A percentile compares a stretch with the other conserved stretches of the same genome.
Conservation (phyloP, 2,797 vertebrate species). For the Lutjanus argentimaculatus region DNA sequence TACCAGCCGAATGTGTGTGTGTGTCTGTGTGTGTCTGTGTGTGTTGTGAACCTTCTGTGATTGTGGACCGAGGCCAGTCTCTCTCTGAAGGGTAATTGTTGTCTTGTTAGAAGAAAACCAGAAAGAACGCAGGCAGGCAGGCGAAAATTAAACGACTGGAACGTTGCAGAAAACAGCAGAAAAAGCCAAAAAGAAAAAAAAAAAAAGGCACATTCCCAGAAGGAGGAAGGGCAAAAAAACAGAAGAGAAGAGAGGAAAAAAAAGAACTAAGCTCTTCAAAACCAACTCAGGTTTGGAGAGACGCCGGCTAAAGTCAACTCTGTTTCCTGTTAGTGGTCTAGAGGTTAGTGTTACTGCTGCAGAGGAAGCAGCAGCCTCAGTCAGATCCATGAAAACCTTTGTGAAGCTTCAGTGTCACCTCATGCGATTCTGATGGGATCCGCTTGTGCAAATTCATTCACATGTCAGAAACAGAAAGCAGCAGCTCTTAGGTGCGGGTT, state of each 20-base stretch:
- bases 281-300: slow-evolving; percentile 56
- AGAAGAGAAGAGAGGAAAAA: background rate
- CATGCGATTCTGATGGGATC: background rate
- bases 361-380: slow-evolving; percentile 22
- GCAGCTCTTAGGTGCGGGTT: background rate
- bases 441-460: background rate
- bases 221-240: slow-evolving; percentile 1
- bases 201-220: slow-evolving; percentile 6
- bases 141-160: slow-evolving; percentile 1
- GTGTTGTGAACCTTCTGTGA: slow-evolving; percentile 10
- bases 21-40: background rate
- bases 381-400: slow-evolving; percentile 17
- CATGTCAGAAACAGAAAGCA: background rate
- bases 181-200: slow-evolving; percentile 3
- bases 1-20: background rate
- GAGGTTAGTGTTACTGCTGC: slow-evolving; percentile 52
- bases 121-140: slow-evolving; percentile 33
- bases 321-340: slow-evolving; percentile 52
- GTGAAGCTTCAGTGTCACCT: slow-evolving; percentile 50
- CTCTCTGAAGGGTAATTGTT: slow-evolving; percentile 48
- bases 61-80: slow-evolving; percentile 55
- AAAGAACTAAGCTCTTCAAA: slow-evolving; percentile 37
- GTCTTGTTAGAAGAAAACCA: slow-evolving; percentile 52
- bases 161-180: slow-evolving; percentile 22
- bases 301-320: slow-evolving; percentile 17